phyloP scores from a whole-genome alignment of 2,797 vertebrate genomes.

The Tarsius wallacei region DNA sequence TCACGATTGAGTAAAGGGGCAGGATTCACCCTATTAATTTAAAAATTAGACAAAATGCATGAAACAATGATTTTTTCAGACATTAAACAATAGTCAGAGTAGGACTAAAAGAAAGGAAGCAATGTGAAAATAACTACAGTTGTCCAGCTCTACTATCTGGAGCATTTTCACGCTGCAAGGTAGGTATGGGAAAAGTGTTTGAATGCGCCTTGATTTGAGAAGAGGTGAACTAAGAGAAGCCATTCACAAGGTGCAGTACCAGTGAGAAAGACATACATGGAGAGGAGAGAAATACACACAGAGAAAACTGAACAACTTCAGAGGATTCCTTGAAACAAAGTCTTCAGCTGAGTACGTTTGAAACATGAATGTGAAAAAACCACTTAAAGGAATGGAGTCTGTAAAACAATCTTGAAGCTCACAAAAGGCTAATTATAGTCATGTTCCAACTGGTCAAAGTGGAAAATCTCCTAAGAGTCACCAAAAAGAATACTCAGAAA shows the following conservation, averaged over 20 bases:
- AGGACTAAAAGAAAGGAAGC: constrained; percentile 6
- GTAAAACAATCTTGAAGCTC: neutral
- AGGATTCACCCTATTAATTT: constrained; percentile 18
- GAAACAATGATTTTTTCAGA: constrained; percentile 26
- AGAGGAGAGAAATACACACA: neutral
- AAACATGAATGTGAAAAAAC: neutral
- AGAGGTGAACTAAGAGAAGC: neutral
- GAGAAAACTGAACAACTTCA: neutral
- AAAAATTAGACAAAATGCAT: constrained; percentile 25
- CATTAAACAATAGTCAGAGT: neutral
- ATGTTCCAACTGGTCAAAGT: neutral
- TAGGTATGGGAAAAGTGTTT: neutral
- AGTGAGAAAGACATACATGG: neutral
- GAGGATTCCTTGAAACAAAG: neutral
- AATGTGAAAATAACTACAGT: neutral
- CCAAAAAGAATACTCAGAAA: neutral
- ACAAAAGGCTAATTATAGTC: neutral
- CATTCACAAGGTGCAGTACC: constrained; percentile 25
- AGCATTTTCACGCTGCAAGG: constrained; percentile 5
- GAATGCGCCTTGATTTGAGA: neutral
- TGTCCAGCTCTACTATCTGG: neutral
- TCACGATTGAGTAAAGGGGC: neutral
- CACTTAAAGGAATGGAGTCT: neutral
- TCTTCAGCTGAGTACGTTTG: neutral
- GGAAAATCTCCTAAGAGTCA: neutral